These are phyloP conservation scores for Ganaspis brasiliensis DNA, from an alignment of 2,888 invertebrate species.

Conservation along the genomic window DNA sequence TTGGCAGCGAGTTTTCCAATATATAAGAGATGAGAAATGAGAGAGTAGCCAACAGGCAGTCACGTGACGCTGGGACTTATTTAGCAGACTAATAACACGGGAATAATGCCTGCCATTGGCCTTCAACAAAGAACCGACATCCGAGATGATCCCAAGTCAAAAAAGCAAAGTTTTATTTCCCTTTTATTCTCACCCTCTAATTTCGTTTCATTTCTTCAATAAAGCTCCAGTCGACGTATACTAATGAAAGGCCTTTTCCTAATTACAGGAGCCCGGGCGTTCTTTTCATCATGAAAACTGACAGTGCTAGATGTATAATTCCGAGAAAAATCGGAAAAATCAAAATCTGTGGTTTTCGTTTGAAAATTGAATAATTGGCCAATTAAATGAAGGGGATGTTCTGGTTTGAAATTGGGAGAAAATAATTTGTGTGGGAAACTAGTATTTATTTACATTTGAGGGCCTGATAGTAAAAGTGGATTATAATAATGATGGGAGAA, in stretches of 20 bases:
- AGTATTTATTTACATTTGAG: too few relatives aligned
- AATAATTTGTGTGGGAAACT: too few relatives aligned
- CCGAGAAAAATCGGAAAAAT: too few relatives aligned
- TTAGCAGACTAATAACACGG: conserved; percentile 58
- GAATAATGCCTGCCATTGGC: conserved; percentile 8
- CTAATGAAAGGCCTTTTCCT: not conserved
- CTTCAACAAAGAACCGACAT: conserved; percentile 4
- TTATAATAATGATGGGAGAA: too few relatives aligned
- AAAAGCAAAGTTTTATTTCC: conserved; percentile 5
- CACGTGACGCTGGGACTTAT: conserved; percentile 49
- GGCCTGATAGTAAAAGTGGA: too few relatives aligned
- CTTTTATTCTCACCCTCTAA: conserved; percentile 4
- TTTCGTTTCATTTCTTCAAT: not conserved
- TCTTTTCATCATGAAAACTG: too few relatives aligned
- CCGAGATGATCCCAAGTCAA: conserved; percentile 4
- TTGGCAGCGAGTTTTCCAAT: conserved; percentile 50
- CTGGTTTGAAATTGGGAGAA: too few relatives aligned
- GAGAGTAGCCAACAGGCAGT: conserved; percentile 7
- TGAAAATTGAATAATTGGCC: too few relatives aligned
- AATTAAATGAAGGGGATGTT: too few relatives aligned
- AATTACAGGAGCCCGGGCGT: not conserved
- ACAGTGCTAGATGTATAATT: too few relatives aligned
- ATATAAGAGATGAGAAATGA: conserved; percentile 17
- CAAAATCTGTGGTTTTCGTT: too few relatives aligned
- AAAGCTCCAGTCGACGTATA: not conserved